A percentile compares a stretch with the other conserved stretches of the same genome.
Conservation (phyloP, 2,797 vertebrate species). For the Eleutherodactylus coqui region DNA sequence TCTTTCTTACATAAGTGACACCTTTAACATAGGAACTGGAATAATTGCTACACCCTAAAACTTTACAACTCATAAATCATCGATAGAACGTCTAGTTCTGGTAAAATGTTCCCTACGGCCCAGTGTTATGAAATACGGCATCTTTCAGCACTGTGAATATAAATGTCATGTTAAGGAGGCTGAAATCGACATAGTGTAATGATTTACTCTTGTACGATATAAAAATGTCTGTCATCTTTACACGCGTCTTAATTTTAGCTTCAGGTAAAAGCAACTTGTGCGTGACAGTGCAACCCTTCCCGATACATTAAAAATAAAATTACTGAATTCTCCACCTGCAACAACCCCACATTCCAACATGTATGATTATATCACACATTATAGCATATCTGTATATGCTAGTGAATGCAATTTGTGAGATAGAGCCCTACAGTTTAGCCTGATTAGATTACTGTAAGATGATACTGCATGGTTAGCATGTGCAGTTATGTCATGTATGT, state of each 20-base stretch:
- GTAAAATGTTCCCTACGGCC: background rate
- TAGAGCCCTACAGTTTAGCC: too few relatives aligned
- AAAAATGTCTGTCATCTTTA: constrained; percentile 23
- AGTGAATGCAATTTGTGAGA: too few relatives aligned
- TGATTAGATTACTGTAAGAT: too few relatives aligned
- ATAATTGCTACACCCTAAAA: background rate
- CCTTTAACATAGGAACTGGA: background rate
- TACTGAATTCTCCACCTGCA: too few relatives aligned
- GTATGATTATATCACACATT: background rate
- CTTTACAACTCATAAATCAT: constrained; percentile 17
- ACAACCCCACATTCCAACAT: too few relatives aligned
- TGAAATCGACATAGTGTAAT: background rate
- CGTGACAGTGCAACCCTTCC: background rate
- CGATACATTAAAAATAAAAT: too few relatives aligned
- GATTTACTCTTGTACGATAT: constrained; percentile 21
- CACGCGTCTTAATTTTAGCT: constrained; percentile 7
- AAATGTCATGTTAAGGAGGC: constrained; percentile 30
- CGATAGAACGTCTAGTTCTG: background rate
- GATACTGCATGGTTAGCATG: too few relatives aligned
- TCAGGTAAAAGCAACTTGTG: background rate
- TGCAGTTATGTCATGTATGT: too few relatives aligned
- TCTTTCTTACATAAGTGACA: background rate
- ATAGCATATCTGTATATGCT: background rate
- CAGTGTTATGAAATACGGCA: background rate
- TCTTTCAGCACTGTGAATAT: background rate